These are phyloP conservation scores for Sphenodon punctatus DNA, from an alignment of 2,797 vertebrate genomes.

Conservation along the genomic window DNA sequence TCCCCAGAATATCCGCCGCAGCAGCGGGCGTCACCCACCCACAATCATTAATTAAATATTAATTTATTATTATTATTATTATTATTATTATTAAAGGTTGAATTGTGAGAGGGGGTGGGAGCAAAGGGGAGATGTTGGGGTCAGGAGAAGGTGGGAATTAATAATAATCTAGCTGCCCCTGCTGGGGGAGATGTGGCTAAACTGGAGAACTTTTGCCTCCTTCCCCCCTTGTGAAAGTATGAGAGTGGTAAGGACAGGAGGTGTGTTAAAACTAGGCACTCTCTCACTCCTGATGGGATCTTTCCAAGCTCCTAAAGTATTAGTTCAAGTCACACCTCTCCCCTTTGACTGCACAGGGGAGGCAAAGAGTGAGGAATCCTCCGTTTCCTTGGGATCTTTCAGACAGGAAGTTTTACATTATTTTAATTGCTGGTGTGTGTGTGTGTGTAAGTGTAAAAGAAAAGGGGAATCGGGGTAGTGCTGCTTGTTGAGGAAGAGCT, in stretches of 20 bases:
- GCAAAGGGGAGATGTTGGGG: slow-evolving; percentile 10
- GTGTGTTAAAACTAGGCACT: too few species aligned
- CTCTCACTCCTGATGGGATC: not conserved
- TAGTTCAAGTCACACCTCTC: slow-evolving; percentile 9
- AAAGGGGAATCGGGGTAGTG: not conserved
- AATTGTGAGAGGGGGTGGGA: not conserved
- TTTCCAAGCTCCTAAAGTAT: slow-evolving; percentile 59
- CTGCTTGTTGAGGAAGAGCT: not conserved
- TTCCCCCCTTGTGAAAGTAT: not conserved
- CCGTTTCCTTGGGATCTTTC: slow-evolving; percentile 15
- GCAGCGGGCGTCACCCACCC: too few species aligned
- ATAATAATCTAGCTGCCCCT: not conserved
- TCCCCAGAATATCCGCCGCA: too few species aligned
- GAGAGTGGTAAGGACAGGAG: too few species aligned
- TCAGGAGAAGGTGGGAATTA: slow-evolving; percentile 19
- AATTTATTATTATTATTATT: too few species aligned
- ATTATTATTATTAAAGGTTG: not conserved
- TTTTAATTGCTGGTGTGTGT: slow-evolving; percentile 62
- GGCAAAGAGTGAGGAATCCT: not conserved
- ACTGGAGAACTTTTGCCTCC: not conserved
- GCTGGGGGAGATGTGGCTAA: not conserved
- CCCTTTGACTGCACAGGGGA: not conserved
- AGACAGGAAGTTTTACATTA: slow-evolving; percentile 70
- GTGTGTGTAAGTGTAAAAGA: not conserved
- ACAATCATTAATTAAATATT: too few species aligned